phyloP scores from a whole-genome alignment of 2,797 vertebrate species.

The Sus cebifrons region DNA sequence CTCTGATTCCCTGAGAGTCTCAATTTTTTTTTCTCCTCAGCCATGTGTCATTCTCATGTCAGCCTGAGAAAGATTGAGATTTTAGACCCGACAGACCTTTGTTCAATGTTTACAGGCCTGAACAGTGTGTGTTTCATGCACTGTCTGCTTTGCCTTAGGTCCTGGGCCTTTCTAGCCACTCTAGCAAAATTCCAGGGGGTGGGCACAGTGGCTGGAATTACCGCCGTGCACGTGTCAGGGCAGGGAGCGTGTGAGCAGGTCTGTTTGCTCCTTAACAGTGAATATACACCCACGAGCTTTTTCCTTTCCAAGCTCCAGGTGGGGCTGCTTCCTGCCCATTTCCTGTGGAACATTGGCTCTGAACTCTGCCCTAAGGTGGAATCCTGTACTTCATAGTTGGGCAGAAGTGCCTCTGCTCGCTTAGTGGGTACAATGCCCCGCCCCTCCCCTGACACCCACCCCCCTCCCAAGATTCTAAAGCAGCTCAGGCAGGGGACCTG shows the following conservation, averaged over 20 bases:
- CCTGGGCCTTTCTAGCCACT: not conserved
- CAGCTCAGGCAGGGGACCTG: not conserved
- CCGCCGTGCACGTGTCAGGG: not conserved
- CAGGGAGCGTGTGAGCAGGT: not conserved
- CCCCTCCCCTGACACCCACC: too few species aligned
- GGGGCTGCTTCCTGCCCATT: not conserved
- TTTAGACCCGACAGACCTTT: not conserved
- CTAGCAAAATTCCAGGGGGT: not conserved
- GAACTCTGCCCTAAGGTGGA: not conserved
- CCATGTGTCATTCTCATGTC: not conserved
- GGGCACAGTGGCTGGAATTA: not conserved
- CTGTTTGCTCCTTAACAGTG: not conserved
- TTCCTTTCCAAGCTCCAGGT: not conserved
- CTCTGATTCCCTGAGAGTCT: constrained; percentile 24
- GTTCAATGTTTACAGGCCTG: not conserved
- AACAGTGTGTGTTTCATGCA: not conserved
- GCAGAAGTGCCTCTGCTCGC: not conserved
- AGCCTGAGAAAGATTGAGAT: constrained; percentile 31
- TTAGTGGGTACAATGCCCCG: not conserved
- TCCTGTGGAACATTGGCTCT: not conserved
- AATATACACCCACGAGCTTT: not conserved
- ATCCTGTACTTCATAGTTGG: not conserved
- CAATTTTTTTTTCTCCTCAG: not conserved
- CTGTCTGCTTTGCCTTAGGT: not conserved
- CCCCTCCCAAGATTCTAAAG: not conserved